Base-by-base conservation (phyloP, 2,888 invertebrate genomes). In the Hirtodrosophila trivittata region DNA sequence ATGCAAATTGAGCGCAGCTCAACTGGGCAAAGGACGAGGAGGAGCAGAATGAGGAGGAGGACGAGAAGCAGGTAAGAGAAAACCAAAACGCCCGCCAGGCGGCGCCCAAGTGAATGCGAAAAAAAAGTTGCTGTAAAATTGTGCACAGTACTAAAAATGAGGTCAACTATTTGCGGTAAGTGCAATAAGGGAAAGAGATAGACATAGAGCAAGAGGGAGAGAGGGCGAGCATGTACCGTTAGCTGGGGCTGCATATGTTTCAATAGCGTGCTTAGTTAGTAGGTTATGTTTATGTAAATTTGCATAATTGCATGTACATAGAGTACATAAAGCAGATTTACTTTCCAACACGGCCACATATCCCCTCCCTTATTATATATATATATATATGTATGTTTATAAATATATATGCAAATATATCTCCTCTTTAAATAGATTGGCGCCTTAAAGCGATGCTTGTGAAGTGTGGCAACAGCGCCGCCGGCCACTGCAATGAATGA, bases 211-310 rank as follows among this genome's bases (percentile, higher is more conserved):
- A 39, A 41, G 49, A 39, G 30, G 16, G 35, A 45, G 50, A 21
- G 18, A 32, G 25, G 21, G 33, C 8, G 26, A 38, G 39, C 28
- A 47, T 41, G 37, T 49, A 47, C 43, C 30, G 57, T 52, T 56
- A 49, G 45, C 52, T 26, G 62, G 50, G 14, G 43, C 67, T 76
- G 75, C 66, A 82, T 66, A 77, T 77, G 83, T 82, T 85, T 77
- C 83, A 65, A 77, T 77, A 75, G 87, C 86, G 78, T 80, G 78
- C 85, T 80, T 78, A 76, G 86, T 86, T 86, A 86, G 83, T 82
- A 78, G 87, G 87, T 87, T 82, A 82, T 87, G 84, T 83, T 87
- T 87, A 86, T 82, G 62, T 78, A 82, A 78, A 82, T 82, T 82
- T 82, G 76, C 84, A 83, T 82, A 86, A 87, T 87, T 86, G 68